phyloP scores from a whole-genome alignment of 2,113 vertebrate genomes.

The Vulpes ferrilata region DNA sequence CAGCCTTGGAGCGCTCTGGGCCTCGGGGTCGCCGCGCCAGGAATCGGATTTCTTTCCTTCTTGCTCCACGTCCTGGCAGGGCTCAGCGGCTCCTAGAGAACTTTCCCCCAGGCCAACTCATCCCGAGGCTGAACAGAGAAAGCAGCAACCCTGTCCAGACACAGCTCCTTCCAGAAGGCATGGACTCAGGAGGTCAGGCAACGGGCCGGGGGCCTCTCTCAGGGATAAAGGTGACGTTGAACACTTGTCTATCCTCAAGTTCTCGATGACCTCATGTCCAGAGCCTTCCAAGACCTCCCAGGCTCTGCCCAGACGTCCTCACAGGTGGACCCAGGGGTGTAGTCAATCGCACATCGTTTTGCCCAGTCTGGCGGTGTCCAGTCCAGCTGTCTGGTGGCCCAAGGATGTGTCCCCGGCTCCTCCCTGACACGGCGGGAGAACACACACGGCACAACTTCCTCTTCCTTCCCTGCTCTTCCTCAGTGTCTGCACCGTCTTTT shows the following conservation, averaged over 20 bases:
- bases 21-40: no score
- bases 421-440: rapidly evolving
- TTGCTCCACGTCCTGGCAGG: not conserved
- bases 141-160: rapidly evolving
- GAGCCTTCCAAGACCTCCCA: not conserved
- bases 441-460: rapidly evolving
- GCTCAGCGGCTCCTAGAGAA: not conserved
- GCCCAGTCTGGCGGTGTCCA: not conserved
- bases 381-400: rapidly evolving
- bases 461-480: not conserved
- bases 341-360: not conserved
- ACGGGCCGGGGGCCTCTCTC: not conserved
- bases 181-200: no score
- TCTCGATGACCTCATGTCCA: not conserved
- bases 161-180: no score
- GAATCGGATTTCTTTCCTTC: not conserved
- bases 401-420: rapidly evolving
- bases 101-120: not conserved
- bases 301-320: not conserved
- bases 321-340: not conserved
- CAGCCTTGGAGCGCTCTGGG: not conserved
- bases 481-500: not conserved
- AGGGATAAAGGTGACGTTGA: not conserved
- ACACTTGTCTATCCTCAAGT: not conserved
- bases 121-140: not conserved